Evolutionary conservation across 2,797 vertebrate species (phyloP), one percentile per base, ranked within the genome.

Genomic region (Parambassis ranga): DNA sequence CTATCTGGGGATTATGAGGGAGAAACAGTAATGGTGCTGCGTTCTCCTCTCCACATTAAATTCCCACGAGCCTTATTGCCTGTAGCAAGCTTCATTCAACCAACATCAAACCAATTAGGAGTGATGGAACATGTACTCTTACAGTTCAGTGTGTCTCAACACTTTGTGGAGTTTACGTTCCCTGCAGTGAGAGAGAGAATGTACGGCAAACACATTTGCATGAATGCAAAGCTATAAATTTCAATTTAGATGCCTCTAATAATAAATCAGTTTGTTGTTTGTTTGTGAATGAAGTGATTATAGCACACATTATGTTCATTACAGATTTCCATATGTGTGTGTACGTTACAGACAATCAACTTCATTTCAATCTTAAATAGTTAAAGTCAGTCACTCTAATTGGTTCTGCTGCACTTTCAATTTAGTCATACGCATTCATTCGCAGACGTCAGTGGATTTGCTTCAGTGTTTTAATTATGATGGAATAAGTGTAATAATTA

Each of bases 21-120:
- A 23, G 37, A 61, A 66, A 55, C 30, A 3, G 23, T 31, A 20
- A 39, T 36, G 13, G 11, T 37, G 18, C 6, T 59, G 11, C 43
- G 37, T 3, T 47, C 14, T 31, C 20, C 42, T 55, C 47, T 62
- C 18, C n/a, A 52, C 33, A 66, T 44, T 28, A 44, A 65, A 60
- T 72, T 50, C 64, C 39, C 8, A 26, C 32, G 27, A 49, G 43
- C 33, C 42, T 50, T 20, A 38, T 46, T 63, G 62, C 65, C 57
- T 43, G 23, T 38, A 69, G 74, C 60, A 48, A 30, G 38, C 50
- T 69, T 44, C 31, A 55, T 61, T 62, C 42, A 65, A 36, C 32
- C 43, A 46, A 50, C 51, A 59, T 66, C 10, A 75, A 76, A 46
- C 51, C 62, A 70, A 76, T 76, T 74, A 76, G 22, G n/a, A 50